Conservation (phyloP, 2,113 vertebrate species). For the Cathartes aura region DNA sequence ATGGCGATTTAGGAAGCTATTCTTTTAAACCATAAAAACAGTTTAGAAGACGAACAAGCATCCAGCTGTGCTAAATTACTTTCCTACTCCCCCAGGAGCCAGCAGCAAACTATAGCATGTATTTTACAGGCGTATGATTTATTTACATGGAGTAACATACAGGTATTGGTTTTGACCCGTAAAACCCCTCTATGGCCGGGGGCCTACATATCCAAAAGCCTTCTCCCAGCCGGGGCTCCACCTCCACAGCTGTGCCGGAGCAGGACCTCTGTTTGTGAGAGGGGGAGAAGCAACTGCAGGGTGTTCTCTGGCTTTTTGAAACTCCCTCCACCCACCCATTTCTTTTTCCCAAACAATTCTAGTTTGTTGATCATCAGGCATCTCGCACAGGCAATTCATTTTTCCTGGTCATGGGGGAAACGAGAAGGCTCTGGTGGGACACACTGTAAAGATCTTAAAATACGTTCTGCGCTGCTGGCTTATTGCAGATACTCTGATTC, state of each 20-base stretch:
- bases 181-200: background rate
- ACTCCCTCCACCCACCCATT: background rate
- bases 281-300: background rate
- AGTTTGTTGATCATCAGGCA: background rate
- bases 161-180: conserved; percentile 23
- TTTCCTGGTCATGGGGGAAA: background rate
- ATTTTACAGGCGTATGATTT: conserved; percentile 29
- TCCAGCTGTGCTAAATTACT: conserved; percentile 55
- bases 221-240: background rate
- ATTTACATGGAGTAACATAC: background rate
- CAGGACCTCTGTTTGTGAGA: background rate
- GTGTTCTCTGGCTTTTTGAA: background rate
- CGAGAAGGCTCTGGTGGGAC: background rate
- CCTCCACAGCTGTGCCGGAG: background rate
- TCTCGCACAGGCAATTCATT: background rate
- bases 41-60: background rate
- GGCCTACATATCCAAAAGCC: background rate
- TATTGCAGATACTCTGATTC: conserved; percentile 6
- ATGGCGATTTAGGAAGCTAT: background rate
- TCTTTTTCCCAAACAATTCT: background rate
- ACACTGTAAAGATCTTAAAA: background rate
- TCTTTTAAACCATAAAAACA: background rate
- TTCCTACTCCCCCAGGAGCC: background rate
- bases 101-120: conserved; percentile 5
- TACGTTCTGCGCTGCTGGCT: background rate